phyloP scores from a whole-genome alignment of 64 coral and sea anemone genomes.

The Hydrozoanthus tunicans region DNA sequence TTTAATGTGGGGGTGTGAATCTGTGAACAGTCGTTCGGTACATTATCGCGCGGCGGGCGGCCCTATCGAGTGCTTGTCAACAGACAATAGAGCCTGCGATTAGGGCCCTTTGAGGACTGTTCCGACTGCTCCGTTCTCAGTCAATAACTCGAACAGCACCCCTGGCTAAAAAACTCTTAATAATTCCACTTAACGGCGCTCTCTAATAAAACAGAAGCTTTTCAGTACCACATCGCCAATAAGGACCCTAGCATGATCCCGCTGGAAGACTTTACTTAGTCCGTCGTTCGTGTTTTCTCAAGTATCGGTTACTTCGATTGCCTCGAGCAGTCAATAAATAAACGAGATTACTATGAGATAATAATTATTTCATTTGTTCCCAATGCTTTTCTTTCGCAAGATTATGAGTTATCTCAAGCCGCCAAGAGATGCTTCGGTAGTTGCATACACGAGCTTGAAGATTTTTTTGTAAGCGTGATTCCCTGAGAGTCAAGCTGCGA shows the following conservation, averaged over 20 bases:
- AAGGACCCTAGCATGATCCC: conserved; percentile 26
- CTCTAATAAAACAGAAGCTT: conserved; percentile 33
- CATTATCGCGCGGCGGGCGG: conserved; percentile 47
- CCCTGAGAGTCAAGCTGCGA: conserved; percentile 14
- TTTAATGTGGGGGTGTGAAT: conserved; percentile 63
- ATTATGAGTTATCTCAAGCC: conserved; percentile 57
- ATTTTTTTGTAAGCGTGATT: conserved; percentile 25
- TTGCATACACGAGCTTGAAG: conserved; percentile 4
- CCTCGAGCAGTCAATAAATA: conserved; percentile 76
- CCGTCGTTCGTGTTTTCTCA: neutral
- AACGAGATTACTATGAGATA: conserved; percentile 78
- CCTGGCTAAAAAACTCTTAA: conserved; percentile 58
- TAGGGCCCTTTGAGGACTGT: conserved; percentile 47
- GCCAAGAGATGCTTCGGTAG: conserved; percentile 1
- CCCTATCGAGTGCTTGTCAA: conserved; percentile 25
- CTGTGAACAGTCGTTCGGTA: conserved; percentile 50
- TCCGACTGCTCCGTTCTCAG: conserved; percentile 57
- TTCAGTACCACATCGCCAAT: conserved; percentile 32
- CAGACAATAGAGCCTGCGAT: conserved; percentile 50
- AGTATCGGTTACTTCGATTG: conserved; percentile 68
- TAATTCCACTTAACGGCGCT: conserved; percentile 16
- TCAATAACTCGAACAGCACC: conserved; percentile 38
- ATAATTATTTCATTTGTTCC: conserved; percentile 85
- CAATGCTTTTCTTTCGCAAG: conserved; percentile 59
- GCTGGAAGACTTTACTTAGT: neutral